These are phyloP conservation scores for Amniataba percoides DNA, from an alignment of 2,797 vertebrate species.

Conservation along the genomic window DNA sequence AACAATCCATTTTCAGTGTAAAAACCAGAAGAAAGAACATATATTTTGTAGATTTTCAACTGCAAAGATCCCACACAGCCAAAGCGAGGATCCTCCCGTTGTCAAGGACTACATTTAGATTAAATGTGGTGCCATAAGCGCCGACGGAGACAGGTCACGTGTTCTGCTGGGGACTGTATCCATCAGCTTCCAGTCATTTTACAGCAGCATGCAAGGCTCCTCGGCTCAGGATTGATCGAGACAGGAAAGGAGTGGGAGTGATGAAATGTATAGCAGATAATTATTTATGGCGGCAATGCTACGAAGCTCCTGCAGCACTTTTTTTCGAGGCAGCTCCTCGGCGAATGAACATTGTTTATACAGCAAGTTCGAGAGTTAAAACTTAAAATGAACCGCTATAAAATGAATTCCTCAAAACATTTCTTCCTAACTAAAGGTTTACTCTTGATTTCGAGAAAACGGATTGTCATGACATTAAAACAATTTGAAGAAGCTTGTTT, in stretches of 20 bases:
- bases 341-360: slow-evolving; percentile 56
- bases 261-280: slow-evolving; percentile 84
- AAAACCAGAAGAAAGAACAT: slow-evolving; percentile 13
- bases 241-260: slow-evolving; percentile 81
- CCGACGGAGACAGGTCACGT: slow-evolving; percentile 74
- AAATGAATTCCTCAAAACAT: slow-evolving; percentile 21
- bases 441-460: background rate
- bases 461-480: background rate
- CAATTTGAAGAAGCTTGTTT: background rate
- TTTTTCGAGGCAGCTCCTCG: slow-evolving; percentile 25
- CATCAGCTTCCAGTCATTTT: slow-evolving; percentile 82
- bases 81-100: slow-evolving; percentile 51
- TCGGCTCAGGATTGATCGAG: slow-evolving; percentile 80
- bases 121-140: slow-evolving; percentile 66
- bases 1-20: slow-evolving; percentile 24
- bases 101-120: slow-evolving; percentile 77
- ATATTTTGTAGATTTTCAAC: slow-evolving; percentile 28
- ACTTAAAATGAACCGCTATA: slow-evolving; percentile 38
- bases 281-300: slow-evolving; percentile 75
- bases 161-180: slow-evolving; percentile 75
- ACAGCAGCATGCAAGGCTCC: slow-evolving; percentile 75
- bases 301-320: slow-evolving; percentile 67
- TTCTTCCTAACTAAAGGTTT: slow-evolving; percentile 12
- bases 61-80: slow-evolving; percentile 33
- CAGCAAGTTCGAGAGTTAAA: slow-evolving; percentile 48